phyloP scores from a whole-genome alignment of 2,113 vertebrate species.

The Dolichotis patagonum region DNA sequence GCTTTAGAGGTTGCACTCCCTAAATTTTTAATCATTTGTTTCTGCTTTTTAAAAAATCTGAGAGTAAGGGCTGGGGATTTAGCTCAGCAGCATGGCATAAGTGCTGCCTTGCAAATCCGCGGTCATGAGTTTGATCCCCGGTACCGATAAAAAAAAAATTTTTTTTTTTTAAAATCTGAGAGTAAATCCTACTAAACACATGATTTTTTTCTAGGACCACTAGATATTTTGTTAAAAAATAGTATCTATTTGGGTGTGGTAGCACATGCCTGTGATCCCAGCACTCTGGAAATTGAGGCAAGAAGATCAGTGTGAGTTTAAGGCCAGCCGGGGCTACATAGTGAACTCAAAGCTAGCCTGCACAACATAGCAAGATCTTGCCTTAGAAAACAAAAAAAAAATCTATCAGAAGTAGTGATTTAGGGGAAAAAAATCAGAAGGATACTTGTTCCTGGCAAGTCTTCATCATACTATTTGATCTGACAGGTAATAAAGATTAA shows the following conservation, averaged over 20 bases:
- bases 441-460: neutral
- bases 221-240: neutral
- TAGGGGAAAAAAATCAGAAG: conserved; percentile 18
- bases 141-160: too few species aligned
- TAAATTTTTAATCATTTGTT: conserved; percentile 32
- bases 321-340: neutral
- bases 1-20: neutral
- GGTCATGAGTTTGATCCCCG: too few species aligned
- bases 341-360: neutral
- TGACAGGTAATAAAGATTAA: conserved; percentile 9
- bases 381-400: neutral
- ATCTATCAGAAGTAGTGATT: neutral
- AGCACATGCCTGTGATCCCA: neutral
- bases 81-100: too few species aligned
- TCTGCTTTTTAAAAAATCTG: neutral
- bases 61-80: too few species aligned
- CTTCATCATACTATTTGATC: neutral
- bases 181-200: conserved; percentile 19
- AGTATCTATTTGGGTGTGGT: neutral
- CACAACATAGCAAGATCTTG: neutral
- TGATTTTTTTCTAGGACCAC: conserved; percentile 22
- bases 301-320: neutral
- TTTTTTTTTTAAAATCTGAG: too few species aligned
- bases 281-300: neutral
- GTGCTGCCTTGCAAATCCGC: too few species aligned